phyloP scores from a whole-genome alignment of 92 coral and sea anemone genomes.

The Phenganax subtilis region DNA sequence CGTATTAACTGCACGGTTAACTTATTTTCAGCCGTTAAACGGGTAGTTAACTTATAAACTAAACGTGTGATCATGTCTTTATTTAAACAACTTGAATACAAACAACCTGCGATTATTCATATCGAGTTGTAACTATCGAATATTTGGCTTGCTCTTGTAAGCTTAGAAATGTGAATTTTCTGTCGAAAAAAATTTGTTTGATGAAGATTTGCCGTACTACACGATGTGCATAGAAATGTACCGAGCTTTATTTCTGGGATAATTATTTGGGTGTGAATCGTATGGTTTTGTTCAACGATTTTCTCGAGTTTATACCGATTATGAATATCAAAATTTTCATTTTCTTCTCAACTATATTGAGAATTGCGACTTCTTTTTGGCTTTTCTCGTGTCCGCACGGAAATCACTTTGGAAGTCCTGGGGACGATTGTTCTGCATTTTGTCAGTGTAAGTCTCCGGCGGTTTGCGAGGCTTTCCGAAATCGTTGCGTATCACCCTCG shows the following conservation, averaged over 20 bases:
- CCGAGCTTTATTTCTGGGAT: no score
- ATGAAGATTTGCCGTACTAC: not conserved
- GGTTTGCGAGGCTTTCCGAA: constrained; percentile 88
- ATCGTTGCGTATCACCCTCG: constrained; percentile 72
- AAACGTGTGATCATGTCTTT: not conserved
- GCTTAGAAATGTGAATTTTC: not conserved
- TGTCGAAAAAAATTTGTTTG: not conserved
- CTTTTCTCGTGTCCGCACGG: constrained; percentile 90
- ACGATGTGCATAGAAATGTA: no score
- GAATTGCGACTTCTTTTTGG: constrained; percentile 53
- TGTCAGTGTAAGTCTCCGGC: constrained; percentile 78
- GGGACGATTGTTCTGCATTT: constrained; percentile 78
- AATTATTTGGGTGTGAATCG: no score
- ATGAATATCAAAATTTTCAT: not conserved
- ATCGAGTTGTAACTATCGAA: not conserved
- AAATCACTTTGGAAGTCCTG: constrained; percentile 73
- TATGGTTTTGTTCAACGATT: not conserved
- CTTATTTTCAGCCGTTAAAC: no score
- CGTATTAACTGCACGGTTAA: no score
- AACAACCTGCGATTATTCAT: not conserved
- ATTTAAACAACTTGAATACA: not conserved
- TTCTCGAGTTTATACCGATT: not conserved
- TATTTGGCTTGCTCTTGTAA: not conserved
- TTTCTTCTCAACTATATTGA: not conserved
- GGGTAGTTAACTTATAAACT: not conserved